Conservation (phyloP, 2,113 vertebrate genomes). For the Burhinus oedicnemus region DNA sequence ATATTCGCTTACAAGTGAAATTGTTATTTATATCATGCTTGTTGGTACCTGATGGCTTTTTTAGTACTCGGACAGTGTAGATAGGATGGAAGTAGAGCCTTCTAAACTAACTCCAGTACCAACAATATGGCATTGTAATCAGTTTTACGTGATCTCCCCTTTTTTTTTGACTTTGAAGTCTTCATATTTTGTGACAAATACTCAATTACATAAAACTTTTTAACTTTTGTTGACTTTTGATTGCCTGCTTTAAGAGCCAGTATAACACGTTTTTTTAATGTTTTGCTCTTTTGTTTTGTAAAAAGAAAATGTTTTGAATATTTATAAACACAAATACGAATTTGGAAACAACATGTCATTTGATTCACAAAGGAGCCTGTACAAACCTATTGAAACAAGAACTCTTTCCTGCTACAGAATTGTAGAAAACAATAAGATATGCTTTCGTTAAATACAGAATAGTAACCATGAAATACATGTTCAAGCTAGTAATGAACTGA, state of each 20-base stretch:
- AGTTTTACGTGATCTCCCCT: not conserved
- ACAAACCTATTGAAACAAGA: not conserved
- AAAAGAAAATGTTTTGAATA: not conserved
- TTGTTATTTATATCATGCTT: not conserved
- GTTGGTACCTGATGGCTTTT: not conserved
- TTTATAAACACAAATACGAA: not conserved
- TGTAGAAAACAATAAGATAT: not conserved
- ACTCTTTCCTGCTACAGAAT: not conserved
- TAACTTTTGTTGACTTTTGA: not conserved
- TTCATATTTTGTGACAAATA: not conserved
- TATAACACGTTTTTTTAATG: accelerated
- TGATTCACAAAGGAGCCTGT: not conserved
- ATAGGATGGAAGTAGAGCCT: not conserved
- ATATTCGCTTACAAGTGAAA: not conserved
- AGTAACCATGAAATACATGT: not conserved
- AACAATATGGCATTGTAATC: not conserved
- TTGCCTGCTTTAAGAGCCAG: not conserved
- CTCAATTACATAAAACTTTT: not conserved
- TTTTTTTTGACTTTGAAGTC: not conserved
- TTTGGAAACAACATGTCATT: not conserved
- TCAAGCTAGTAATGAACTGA: not conserved
- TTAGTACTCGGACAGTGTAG: not conserved
- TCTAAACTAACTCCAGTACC: not conserved
- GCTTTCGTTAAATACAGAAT: not conserved
- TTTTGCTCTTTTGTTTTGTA: not conserved